Percentiles rank a stretch among this genome's conserved stretches.
Evolutionary conservation across 2,113 vertebrate species (phyloP).

Genomic region (Hyaena hyaena): DNA sequence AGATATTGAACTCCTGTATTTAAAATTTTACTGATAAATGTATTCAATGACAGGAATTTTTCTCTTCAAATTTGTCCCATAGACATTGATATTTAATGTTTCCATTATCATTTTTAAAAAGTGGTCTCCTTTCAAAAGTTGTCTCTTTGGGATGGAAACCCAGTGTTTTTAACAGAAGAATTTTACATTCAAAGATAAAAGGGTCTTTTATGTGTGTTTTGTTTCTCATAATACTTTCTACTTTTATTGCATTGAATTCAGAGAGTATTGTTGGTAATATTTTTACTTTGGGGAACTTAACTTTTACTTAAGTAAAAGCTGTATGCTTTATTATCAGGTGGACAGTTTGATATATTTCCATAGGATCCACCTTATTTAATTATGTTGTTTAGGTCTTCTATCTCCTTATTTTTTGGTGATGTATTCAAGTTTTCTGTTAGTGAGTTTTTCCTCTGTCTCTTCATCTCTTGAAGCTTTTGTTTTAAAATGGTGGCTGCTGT

Average conservation of each 20-base stretch:
- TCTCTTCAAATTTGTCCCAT: neutral
- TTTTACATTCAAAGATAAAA: slow-evolving; percentile 17
- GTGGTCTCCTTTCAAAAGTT: too few relatives aligned
- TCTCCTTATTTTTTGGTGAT: neutral
- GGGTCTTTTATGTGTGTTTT: neutral
- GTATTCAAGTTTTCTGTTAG: neutral
- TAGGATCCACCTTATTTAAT: neutral
- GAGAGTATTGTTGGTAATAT: neutral
- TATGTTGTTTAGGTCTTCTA: neutral
- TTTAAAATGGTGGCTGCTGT: neutral
- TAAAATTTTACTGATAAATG: slow-evolving; percentile 16
- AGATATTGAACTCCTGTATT: neutral
- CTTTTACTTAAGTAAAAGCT: neutral
- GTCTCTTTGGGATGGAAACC: neutral
- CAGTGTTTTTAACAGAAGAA: neutral
- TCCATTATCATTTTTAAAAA: neutral
- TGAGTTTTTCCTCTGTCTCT: neutral
- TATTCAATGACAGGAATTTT: neutral
- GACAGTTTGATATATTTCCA: neutral
- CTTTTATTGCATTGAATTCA: neutral
- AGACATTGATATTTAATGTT: neutral
- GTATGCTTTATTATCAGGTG: neutral
- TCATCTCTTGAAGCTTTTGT: neutral
- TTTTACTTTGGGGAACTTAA: neutral
- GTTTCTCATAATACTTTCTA: neutral